Percentiles rank a stretch among this genome's conserved stretches.
Evolutionary conservation across 2,888 invertebrate genomes (phyloP).

Genomic region (Euproctis similis): DNA sequence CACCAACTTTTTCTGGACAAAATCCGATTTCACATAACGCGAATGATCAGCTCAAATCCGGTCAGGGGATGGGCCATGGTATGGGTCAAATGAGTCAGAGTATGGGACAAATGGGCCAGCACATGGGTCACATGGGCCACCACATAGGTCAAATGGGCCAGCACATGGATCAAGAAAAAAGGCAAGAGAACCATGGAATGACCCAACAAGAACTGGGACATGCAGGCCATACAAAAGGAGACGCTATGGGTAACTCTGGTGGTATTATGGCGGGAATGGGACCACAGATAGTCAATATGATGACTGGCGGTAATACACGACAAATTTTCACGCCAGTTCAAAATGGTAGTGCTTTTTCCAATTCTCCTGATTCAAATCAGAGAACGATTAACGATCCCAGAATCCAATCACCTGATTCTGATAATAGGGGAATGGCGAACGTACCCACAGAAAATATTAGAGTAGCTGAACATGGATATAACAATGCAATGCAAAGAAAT

Average conservation of each 20-base stretch:
- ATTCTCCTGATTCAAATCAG: no score
- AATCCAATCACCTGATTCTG: no score
- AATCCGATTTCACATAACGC: not conserved
- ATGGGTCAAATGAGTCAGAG: slow-evolving; percentile 10
- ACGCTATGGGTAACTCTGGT: no score
- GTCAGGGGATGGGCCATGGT: slow-evolving; percentile 4
- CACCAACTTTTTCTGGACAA: slow-evolving; percentile 6
- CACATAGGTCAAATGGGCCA: slow-evolving; percentile 9
- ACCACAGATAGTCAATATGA: slow-evolving; percentile 51
- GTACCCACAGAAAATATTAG: no score
- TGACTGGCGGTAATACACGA: slow-evolving; percentile 25
- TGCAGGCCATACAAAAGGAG: no score
- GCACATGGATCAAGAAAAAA: slow-evolving; percentile 1
- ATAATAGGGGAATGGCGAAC: no score
- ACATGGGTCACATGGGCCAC: slow-evolving; percentile 3
- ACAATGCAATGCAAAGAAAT: slow-evolving; percentile 15
- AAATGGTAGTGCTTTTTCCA: no score
- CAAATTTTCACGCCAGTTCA: slow-evolving; percentile 9
- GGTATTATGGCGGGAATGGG: slow-evolving; percentile 42
- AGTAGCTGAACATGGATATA: not conserved
- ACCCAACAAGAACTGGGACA: slow-evolving; percentile 1
- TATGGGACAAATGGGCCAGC: slow-evolving; percentile 3
- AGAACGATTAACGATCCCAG: no score
- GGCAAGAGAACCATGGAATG: slow-evolving; percentile 1
- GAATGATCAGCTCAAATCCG: no score